A percentile compares a stretch with the other conserved stretches of the same genome.
phyloP scores from a whole-genome alignment of 2,797 vertebrate genomes.

The Brachyrhaphis roseni region DNA sequence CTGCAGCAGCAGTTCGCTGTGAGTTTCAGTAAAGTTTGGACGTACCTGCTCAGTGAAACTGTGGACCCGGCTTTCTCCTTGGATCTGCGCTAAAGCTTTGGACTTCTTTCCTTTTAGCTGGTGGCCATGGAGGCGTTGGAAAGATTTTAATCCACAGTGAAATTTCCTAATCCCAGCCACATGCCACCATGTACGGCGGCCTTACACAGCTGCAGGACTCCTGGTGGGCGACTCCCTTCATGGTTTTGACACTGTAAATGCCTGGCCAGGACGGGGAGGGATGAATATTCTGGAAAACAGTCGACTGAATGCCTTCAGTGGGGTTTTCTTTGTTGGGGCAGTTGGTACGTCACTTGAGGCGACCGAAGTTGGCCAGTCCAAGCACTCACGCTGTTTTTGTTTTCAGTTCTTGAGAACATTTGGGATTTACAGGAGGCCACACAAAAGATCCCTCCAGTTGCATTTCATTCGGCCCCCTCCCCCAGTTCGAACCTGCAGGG shows the following conservation, averaged over 20 bases:
- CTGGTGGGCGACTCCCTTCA: constrained; percentile 30
- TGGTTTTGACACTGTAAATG: constrained; percentile 12
- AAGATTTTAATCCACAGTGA: constrained; percentile 82
- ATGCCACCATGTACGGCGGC: constrained; percentile 73
- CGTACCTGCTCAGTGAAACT: constrained; percentile 72
- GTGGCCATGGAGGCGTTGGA: constrained; percentile 62
- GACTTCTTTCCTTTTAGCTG: constrained; percentile 49
- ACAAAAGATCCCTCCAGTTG: constrained; percentile 76
- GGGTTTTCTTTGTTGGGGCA: constrained; percentile 34
- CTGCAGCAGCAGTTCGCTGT: not conserved
- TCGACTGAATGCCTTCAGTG: constrained; percentile 11
- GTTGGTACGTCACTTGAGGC: constrained; percentile 61
- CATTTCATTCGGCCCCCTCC: constrained; percentile 33
- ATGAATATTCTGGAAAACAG: constrained; percentile 19
- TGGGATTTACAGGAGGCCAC: constrained; percentile 65
- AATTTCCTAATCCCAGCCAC: constrained; percentile 85
- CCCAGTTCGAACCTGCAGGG: constrained; percentile 46
- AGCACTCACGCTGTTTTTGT: constrained; percentile 70
- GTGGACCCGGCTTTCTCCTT: constrained; percentile 53
- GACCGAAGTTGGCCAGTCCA: constrained; percentile 34
- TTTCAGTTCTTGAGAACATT: constrained; percentile 70
- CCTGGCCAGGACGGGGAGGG: not conserved
- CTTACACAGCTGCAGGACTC: constrained; percentile 53
- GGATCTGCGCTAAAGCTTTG: constrained; percentile 51
- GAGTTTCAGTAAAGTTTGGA: constrained; percentile 18